These are phyloP conservation scores for Hephaestus fuliginosus DNA, from an alignment of 2,797 vertebrate species.

Conservation along the genomic window DNA sequence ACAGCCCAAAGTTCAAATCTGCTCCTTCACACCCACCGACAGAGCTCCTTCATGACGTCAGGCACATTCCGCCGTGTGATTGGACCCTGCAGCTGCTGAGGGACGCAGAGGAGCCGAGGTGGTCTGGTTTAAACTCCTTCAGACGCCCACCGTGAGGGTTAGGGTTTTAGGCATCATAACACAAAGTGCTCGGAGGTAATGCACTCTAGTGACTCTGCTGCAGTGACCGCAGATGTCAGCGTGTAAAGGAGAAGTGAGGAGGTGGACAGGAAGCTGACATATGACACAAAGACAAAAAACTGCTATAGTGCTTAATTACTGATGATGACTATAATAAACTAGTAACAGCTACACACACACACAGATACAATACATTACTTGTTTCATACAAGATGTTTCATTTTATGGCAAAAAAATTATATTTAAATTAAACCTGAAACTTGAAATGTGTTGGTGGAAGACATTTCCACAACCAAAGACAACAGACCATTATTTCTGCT, in stretches of 20 bases:
- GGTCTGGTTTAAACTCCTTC: background rate
- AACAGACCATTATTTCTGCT: background rate
- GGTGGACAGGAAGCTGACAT: too few species aligned
- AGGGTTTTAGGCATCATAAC: too few species aligned
- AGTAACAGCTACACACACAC: too few species aligned
- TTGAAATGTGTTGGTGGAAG: background rate
- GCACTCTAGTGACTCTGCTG: too few species aligned
- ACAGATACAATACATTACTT: too few species aligned
- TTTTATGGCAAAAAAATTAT: background rate
- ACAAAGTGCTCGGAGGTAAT: too few species aligned
- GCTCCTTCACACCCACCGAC: constrained; percentile 51
- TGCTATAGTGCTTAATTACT: too few species aligned
- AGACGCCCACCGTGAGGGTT: background rate
- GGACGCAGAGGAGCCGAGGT: background rate
- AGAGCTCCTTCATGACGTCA: constrained; percentile 38
- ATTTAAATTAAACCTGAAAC: background rate
- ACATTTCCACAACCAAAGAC: background rate
- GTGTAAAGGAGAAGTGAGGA: too few species aligned
- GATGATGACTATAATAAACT: too few species aligned
- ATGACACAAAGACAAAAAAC: too few species aligned
- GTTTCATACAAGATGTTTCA: too few species aligned
- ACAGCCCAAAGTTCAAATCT: constrained; percentile 70
- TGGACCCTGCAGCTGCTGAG: constrained; percentile 41
- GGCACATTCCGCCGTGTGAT: constrained; percentile 38
- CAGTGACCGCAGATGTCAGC: too few species aligned